These are phyloP conservation scores for Holcopasites calliopsidis DNA, from an alignment of 1,140 invertebrate species.

Conservation along the genomic window DNA sequence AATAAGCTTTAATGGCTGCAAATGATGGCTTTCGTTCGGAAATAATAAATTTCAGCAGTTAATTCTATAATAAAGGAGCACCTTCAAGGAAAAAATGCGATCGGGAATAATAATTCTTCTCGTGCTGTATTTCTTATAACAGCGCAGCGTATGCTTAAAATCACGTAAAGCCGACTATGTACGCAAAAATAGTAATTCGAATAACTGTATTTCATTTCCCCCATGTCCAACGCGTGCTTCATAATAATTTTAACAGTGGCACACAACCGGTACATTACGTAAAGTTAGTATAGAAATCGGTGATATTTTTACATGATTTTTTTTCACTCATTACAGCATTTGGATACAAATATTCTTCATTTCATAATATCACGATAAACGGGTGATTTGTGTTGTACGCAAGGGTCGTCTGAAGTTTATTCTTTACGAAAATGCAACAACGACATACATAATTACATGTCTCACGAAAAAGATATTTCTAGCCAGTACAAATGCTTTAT, in stretches of 20 bases:
- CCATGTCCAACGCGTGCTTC: conserved; percentile 6
- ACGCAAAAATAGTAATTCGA: conserved; percentile 26
- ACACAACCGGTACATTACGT: conserved; percentile 23
- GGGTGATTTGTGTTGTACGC: conserved; percentile 61
- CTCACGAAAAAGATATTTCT: too few species aligned
- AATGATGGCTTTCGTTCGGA: too few species aligned
- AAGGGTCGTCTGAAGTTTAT: conserved; percentile 27
- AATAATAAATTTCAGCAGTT: background rate
- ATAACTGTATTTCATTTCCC: conserved; percentile 45
- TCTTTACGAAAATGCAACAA: background rate
- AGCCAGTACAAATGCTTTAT: too few species aligned
- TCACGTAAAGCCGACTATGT: background rate
- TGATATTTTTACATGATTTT: conserved; percentile 48
- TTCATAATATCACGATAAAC: conserved; percentile 60
- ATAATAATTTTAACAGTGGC: conserved; percentile 41
- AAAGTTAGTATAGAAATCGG: conserved; percentile 48
- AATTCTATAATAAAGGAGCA: background rate
- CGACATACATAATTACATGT: background rate
- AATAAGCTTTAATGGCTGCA: background rate
- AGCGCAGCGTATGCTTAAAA: background rate
- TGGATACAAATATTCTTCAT: conserved; percentile 69
- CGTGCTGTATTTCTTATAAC: too few species aligned
- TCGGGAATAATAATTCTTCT: background rate
- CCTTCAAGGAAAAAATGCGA: background rate
- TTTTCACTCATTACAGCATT: conserved; percentile 52